Evolutionary conservation across 1,140 invertebrate genomes (phyloP), one percentile per base, ranked within the genome.

Genomic region (Drosophila aff.): DNA sequence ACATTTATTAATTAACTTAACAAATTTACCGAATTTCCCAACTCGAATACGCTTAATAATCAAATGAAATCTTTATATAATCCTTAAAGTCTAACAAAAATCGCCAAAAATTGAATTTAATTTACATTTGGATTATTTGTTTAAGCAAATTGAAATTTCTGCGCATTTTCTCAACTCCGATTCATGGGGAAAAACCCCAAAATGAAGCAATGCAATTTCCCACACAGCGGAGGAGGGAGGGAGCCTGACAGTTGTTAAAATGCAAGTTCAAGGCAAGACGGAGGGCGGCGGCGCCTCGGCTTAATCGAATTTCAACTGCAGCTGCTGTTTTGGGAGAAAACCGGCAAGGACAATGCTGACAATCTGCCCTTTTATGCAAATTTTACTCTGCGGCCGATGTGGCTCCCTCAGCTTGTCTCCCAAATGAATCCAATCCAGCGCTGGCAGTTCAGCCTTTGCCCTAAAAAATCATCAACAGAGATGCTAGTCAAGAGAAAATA

Each of bases 331-430:
- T 44, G 38, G 5, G 31, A 33, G 21, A 67, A 44, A 38, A n/a
- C 61, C 57, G 26, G 61, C 76, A 72, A 80, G 81, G 81, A 84
- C 81, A 82, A 69, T 81, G 67, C 78, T 52, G 57, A 47, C 46
- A 52, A 46, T 73, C 71, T 82, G 64, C 69, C 76, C 60, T 81
- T 65, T 72, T 84, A 84, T 84, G 76, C 81, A 81, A 84, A 84
- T 84, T 71, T 26, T 77, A 57, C 49, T 49, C 67, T 52, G 71
- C 73, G 81, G 81, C 68, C 81, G 78, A 63, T 83, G 71, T 72
- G 71, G 43, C 71, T 52, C 33, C 52, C 49, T 53, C 40, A 52
- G 63, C 47, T 50, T 49, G 33, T 69, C 74, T 82, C 62, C 64
- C 68, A 64, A 68, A 65, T 4, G 18, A 41, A 41, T 13, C 53